Evolutionary conservation across 2,888 invertebrate species (phyloP).

Genomic region (Amiota minor): DNA sequence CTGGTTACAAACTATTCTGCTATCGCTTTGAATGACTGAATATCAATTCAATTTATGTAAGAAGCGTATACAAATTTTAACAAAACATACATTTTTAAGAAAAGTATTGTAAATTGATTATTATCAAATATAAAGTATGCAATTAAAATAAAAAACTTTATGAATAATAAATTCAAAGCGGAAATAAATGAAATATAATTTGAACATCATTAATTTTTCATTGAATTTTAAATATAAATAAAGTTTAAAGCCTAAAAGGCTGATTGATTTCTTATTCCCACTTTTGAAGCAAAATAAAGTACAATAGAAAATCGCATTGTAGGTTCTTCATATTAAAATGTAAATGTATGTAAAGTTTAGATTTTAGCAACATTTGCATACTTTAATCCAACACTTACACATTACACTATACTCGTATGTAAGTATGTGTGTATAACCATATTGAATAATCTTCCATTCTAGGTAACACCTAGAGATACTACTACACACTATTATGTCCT

Average conservation of each 20-base stretch:
- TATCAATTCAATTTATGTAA: too few species aligned
- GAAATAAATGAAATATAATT: neutral
- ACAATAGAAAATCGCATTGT: neutral
- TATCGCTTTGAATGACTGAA: too few species aligned
- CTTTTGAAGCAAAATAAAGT: neutral
- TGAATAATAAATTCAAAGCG: neutral
- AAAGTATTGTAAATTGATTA: too few species aligned
- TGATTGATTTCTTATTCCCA: neutral
- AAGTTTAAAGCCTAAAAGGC: neutral
- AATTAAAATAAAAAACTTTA: neutral
- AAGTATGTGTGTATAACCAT: neutral
- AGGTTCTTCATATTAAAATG: constrained; percentile 23
- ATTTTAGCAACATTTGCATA: constrained; percentile 17
- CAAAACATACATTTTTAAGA: too few species aligned
- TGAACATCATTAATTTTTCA: neutral
- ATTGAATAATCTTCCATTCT: neutral
- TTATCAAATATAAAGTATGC: too few species aligned
- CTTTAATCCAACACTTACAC: neutral
- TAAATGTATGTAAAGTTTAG: constrained; percentile 30
- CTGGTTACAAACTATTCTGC: too few species aligned
- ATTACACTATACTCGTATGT: neutral
- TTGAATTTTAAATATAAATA: constrained; percentile 6
- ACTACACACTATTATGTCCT: neutral
- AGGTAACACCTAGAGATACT: neutral
- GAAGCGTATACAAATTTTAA: too few species aligned